Conservation (phyloP, 2,797 vertebrate species). For the Holocentrus rufus region DNA sequence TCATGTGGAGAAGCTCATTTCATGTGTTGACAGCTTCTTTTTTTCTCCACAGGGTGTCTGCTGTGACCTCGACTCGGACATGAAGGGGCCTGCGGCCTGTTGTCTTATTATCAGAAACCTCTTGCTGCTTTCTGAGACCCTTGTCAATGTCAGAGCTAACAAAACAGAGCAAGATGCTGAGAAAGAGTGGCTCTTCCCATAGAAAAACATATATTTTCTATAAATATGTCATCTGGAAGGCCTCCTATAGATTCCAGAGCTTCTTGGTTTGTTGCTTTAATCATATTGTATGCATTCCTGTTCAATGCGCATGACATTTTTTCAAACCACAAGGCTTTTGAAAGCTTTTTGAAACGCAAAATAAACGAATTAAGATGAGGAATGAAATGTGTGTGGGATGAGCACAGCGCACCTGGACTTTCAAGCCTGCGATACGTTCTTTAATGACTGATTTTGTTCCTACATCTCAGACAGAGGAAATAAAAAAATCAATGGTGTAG, state of each 20-base stretch:
- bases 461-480: constrained; percentile 1
- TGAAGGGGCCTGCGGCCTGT: background rate
- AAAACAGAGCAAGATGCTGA: constrained; percentile 46
- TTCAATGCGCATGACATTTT: constrained; percentile 13
- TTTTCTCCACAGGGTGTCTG: constrained; percentile 42
- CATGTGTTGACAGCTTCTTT: constrained; percentile 43
- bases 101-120: constrained; percentile 49
- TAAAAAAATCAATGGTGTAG: background rate
- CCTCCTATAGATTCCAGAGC: constrained; percentile 37
- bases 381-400: constrained; percentile 34
- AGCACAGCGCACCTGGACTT: constrained; percentile 45
- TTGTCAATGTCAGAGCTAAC: constrained; percentile 54
- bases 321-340: constrained; percentile 18
- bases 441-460: constrained; percentile 18
- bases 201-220: constrained; percentile 34
- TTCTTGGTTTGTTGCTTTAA: constrained; percentile 33
- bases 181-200: constrained; percentile 52
- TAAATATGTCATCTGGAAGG: constrained; percentile 35
- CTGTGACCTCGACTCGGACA: constrained; percentile 31
- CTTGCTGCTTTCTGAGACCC: constrained; percentile 62
- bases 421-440: constrained; percentile 51
- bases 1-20: constrained; percentile 36
- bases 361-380: constrained; percentile 36
- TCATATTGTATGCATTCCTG: constrained; percentile 35
- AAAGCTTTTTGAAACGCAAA: constrained; percentile 41